Conservation (phyloP, 2,888 invertebrate species). For the Octodonta nipae region DNA sequence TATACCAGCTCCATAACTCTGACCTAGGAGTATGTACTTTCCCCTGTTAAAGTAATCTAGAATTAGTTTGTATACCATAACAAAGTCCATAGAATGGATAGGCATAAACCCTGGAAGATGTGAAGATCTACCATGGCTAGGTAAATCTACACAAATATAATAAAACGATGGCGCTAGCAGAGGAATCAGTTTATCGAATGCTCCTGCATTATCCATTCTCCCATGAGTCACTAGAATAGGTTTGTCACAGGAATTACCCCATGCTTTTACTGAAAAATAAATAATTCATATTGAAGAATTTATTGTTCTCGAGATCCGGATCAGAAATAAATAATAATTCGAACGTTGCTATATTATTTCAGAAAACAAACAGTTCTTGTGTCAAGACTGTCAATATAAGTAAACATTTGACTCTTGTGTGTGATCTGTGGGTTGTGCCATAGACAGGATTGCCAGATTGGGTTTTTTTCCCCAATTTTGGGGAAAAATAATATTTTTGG, state of each 20-base stretch:
- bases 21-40: constrained; percentile 27
- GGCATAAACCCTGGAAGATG: constrained; percentile 34
- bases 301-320: too few species aligned
- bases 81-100: constrained; percentile 34
- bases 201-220: constrained; percentile 44
- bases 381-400: too few species aligned
- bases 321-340: too few species aligned
- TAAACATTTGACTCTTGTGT: too few species aligned
- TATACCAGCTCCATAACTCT: constrained; percentile 40
- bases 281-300: too few species aligned
- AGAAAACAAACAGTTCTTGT: too few species aligned
- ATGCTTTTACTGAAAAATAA: constrained; percentile 50
- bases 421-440: too few species aligned
- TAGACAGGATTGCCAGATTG: too few species aligned
- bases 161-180: constrained; percentile 37
- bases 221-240: constrained; percentile 48
- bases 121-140: constrained; percentile 48
- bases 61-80: constrained; percentile 28
- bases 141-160: constrained; percentile 42
- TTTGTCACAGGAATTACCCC: constrained; percentile 43
- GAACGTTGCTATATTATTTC: too few species aligned
- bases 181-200: constrained; percentile 44
- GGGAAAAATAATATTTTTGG: too few species aligned
- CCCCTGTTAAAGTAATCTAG: constrained; percentile 24
- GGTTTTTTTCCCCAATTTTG: too few species aligned